Conservation (phyloP, 2,113 vertebrate species). For the Alligator sinensis region DNA sequence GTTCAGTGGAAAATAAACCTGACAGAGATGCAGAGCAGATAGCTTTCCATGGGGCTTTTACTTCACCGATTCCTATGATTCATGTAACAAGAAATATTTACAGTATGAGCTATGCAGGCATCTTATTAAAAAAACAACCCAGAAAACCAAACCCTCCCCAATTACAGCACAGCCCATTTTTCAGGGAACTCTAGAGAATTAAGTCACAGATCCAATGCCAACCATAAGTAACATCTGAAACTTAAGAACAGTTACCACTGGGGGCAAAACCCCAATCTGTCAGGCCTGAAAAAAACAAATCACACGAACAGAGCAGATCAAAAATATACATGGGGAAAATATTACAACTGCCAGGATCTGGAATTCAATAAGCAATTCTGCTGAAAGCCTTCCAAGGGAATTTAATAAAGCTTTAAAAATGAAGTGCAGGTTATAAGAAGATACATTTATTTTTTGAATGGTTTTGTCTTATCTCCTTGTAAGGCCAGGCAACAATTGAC, state of each 20-base stretch:
- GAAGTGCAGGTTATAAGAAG: slow-evolving; percentile 40
- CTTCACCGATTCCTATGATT: not conserved
- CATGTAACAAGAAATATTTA: not conserved
- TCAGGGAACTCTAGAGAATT: not conserved
- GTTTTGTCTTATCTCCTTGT: slow-evolving; percentile 17
- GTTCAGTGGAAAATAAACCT: not conserved
- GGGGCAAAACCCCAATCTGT: not conserved
- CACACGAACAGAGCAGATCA: slow-evolving; percentile 36
- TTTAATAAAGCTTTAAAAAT: slow-evolving; percentile 28
- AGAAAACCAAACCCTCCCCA: not conserved
- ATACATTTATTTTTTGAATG: slow-evolving; percentile 41
- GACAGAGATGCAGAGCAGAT: not conserved
- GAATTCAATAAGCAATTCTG: slow-evolving; percentile 53
- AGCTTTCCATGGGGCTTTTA: not conserved
- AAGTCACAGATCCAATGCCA: not conserved
- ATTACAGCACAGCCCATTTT: not conserved
- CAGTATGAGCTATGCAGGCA: not conserved
- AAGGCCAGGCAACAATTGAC: not conserved
- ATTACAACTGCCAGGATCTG: slow-evolving; percentile 26
- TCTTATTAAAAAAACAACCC: not conserved
- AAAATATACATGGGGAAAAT: slow-evolving; percentile 36
- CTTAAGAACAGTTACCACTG: not conserved
- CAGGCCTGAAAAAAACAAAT: slow-evolving; percentile 5
- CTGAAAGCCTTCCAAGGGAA: slow-evolving; percentile 50
- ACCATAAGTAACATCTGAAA: not conserved